Conservation (phyloP, 2,888 invertebrate genomes). For the Aporophyla lueneburgensis region DNA sequence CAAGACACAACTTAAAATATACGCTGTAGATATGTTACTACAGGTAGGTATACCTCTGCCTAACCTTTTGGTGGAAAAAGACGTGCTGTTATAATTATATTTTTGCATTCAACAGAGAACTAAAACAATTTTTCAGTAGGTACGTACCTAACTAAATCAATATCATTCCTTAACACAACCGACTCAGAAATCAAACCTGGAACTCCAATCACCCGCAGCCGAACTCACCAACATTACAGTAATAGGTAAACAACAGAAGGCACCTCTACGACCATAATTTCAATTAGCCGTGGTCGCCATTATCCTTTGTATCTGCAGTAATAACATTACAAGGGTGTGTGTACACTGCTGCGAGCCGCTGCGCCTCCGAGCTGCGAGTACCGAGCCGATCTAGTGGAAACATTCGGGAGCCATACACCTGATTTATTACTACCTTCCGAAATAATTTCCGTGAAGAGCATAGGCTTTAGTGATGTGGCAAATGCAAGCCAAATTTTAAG, state of each 20-base stretch:
- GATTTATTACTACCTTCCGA: slow-evolving; percentile 63
- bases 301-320: slow-evolving; percentile 30
- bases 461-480: slow-evolving; percentile 57
- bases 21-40: neutral
- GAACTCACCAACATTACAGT: slow-evolving; percentile 25
- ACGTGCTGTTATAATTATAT: neutral
- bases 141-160: neutral
- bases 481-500: neutral
- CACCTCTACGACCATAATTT: slow-evolving; percentile 24
- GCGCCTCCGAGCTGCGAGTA: neutral
- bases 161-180: neutral
- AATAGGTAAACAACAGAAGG: slow-evolving; percentile 32
- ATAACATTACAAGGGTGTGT: slow-evolving; percentile 32
- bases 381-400: slow-evolving; percentile 59
- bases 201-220: neutral
- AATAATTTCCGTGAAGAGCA: slow-evolving; percentile 63
- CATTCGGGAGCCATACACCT: slow-evolving; percentile 61
- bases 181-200: neutral
- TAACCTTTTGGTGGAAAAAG: neutral
- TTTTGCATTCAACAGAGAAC: neutral
- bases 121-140: neutral
- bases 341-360: slow-evolving; percentile 20
- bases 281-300: slow-evolving; percentile 41
- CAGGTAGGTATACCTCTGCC: neutral
- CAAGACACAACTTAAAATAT: neutral